These are phyloP conservation scores for Danaus chrysippus DNA, from an alignment of 2,888 invertebrate species.

Conservation along the genomic window DNA sequence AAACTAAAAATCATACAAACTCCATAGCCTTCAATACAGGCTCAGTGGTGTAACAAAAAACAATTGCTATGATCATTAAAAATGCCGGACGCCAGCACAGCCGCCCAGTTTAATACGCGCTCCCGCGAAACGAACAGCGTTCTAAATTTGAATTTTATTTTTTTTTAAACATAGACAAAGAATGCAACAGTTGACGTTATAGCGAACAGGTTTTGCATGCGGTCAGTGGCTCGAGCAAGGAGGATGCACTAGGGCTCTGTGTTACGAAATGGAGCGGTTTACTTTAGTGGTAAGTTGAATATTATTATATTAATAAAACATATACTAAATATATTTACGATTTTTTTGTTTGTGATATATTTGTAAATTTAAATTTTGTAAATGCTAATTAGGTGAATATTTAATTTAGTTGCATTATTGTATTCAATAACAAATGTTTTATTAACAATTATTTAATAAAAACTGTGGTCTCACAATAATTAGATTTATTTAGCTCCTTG, in stretches of 20 bases:
- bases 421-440: no score
- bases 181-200: slow-evolving; percentile 36
- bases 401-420: no score
- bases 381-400: no score
- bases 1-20: slow-evolving; percentile 29
- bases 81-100: slow-evolving; percentile 55
- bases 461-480: no score
- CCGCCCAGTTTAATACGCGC: slow-evolving; percentile 57
- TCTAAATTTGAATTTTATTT: slow-evolving; percentile 33
- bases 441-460: no score
- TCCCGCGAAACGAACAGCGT: slow-evolving; percentile 35
- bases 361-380: no score
- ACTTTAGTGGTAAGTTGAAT: slow-evolving; percentile 44
- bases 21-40: slow-evolving; percentile 50
- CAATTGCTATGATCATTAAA: slow-evolving; percentile 72
- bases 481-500: no score
- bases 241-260: slow-evolving; percentile 49
- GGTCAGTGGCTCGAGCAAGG: slow-evolving; percentile 45
- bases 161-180: slow-evolving; percentile 30
- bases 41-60: slow-evolving; percentile 63
- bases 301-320: neutral
- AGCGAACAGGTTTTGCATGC: slow-evolving; percentile 44
- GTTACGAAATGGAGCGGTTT: slow-evolving; percentile 44
- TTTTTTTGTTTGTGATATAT: no score
- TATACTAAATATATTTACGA: no score